phyloP scores from a whole-genome alignment of 2,113 vertebrate genomes.

The Tamias sibiricus region DNA sequence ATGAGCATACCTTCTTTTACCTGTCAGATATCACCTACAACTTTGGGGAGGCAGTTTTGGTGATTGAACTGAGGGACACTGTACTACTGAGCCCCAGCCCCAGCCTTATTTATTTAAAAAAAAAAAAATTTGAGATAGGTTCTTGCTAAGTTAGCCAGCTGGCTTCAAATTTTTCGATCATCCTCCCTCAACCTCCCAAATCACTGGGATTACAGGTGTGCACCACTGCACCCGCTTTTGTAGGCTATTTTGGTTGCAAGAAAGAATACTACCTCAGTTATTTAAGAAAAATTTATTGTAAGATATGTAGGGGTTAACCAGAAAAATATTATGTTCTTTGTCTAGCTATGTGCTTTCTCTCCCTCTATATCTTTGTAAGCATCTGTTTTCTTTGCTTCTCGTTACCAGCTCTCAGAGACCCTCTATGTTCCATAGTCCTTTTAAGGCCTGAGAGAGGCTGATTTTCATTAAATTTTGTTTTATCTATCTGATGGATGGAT shows the following conservation, averaged over 20 bases:
- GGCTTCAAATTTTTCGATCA: neutral
- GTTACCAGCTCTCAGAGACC: neutral
- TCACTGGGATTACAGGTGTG: neutral
- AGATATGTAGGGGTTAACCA: neutral
- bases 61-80: neutral
- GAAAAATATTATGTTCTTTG: neutral
- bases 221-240: neutral
- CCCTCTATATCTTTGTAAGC: neutral
- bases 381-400: conserved; percentile 16
- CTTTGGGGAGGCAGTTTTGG: neutral
- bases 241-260: conserved; percentile 16
- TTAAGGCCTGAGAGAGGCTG: neutral
- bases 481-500: conserved; percentile 11
- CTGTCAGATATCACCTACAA: no score
- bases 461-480: conserved; percentile 21
- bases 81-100: neutral
- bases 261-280: neutral
- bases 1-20: neutral
- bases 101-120: neutral
- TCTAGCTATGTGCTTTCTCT: neutral
- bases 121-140: neutral
- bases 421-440: neutral
- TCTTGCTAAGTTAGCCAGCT: neutral
- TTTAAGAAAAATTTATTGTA: conserved; percentile 30
- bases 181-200: neutral